phyloP scores from a whole-genome alignment of 1,140 invertebrate species.

The Anoplolepis gracilipes region DNA sequence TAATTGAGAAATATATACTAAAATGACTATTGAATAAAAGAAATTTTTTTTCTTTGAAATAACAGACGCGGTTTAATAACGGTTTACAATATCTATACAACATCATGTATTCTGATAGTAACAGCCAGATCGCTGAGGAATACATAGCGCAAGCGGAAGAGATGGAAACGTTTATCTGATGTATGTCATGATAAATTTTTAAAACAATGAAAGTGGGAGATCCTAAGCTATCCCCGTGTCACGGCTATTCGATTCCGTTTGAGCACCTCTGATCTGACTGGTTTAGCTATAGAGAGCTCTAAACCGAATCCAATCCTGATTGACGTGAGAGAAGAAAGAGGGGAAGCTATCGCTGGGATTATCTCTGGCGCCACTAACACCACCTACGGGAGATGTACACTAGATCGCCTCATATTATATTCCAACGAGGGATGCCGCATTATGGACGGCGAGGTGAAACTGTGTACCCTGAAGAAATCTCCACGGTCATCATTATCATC shows the following conservation, averaged over 20 bases:
- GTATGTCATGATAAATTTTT: slow-evolving; percentile 60
- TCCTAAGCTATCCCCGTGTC: slow-evolving; percentile 30
- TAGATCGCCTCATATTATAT: slow-evolving; percentile 70
- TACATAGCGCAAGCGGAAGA: slow-evolving; percentile 1
- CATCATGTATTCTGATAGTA: not conserved
- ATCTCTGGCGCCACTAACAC: slow-evolving; percentile 83
- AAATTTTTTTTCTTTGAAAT: not conserved
- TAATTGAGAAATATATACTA: not conserved
- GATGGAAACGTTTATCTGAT: slow-evolving; percentile 43
- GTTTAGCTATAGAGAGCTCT: slow-evolving; percentile 80
- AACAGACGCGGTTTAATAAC: not conserved
- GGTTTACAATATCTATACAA: not conserved
- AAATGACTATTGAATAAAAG: not conserved
- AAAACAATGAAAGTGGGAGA: slow-evolving; percentile 49
- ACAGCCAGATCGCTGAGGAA: not conserved
- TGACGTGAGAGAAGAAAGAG: slow-evolving; percentile 80
- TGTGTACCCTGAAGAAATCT: slow-evolving; percentile 51
- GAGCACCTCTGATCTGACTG: slow-evolving; percentile 79
- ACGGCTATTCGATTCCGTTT: slow-evolving; percentile 69
- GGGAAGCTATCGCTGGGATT: slow-evolving; percentile 82
- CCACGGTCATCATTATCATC: slow-evolving; percentile 67
- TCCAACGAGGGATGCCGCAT: slow-evolving; percentile 66
- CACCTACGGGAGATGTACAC: slow-evolving; percentile 72
- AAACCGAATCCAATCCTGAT: slow-evolving; percentile 84
- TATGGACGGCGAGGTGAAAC: slow-evolving; percentile 39